These are phyloP conservation scores for Microtus pennsylvanicus DNA, from an alignment of 2,113 vertebrate genomes.

Conservation along the genomic window DNA sequence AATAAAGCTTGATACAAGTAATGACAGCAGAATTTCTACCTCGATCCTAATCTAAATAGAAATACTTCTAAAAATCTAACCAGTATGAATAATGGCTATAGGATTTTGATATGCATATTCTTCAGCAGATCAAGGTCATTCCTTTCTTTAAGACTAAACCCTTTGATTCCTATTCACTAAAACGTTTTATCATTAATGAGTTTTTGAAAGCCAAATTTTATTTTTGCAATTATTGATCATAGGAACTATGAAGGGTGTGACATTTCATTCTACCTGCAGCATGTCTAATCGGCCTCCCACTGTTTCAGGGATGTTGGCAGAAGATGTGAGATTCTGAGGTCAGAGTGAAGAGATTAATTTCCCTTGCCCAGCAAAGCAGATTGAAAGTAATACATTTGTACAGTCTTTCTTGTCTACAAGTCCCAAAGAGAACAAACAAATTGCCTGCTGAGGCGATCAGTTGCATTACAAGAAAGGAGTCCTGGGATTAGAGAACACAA, in stretches of 20 bases:
- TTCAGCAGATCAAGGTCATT: not conserved
- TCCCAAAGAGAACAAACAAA: not conserved
- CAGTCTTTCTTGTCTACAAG: not conserved
- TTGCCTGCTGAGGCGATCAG: not conserved
- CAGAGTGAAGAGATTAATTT: not conserved
- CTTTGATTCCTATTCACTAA: slow-evolving; percentile 21
- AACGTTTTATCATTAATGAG: not conserved
- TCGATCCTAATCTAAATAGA: slow-evolving; percentile 33
- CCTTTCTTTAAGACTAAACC: not conserved
- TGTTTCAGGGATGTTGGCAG: not conserved
- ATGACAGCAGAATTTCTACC: not conserved
- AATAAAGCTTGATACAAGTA: not conserved
- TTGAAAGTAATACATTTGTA: not conserved
- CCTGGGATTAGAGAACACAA: not conserved
- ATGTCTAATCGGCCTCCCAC: not conserved
- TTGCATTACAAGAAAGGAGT: not conserved
- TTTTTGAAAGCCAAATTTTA: slow-evolving; percentile 23
- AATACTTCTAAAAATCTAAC: slow-evolving; percentile 44
- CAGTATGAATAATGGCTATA: not conserved
- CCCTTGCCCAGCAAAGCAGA: not conserved
- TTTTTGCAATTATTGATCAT: not conserved
- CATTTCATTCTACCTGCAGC: not conserved
- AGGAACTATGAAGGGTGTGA: not conserved
- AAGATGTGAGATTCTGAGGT: not conserved
- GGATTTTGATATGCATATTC: not conserved